Percentiles rank a stretch among this genome's conserved stretches.
These are phyloP conservation scores for Drosophila paulistorum DNA, from an alignment of 1,140 invertebrate species.

Conservation along the genomic window DNA sequence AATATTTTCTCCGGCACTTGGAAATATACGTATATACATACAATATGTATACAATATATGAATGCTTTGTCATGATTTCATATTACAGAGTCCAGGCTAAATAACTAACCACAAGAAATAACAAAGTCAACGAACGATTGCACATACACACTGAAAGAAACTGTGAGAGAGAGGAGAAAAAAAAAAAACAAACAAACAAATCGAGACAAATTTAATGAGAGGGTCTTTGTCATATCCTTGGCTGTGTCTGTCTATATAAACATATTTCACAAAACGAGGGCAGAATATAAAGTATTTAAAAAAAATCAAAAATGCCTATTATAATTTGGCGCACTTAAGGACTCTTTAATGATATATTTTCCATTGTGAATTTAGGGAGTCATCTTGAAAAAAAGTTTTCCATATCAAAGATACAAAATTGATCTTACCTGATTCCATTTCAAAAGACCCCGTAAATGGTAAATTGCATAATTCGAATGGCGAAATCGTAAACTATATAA, in stretches of 20 bases:
- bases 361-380: too few relatives aligned
- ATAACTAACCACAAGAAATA: conserved; percentile 65
- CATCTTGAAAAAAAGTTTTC: too few relatives aligned
- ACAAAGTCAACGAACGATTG: conserved; percentile 54
- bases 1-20: conserved; percentile 63
- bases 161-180: neutral
- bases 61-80: conserved; percentile 70
- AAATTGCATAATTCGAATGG: too few relatives aligned
- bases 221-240: conserved; percentile 12
- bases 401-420: too few relatives aligned
- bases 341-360: too few relatives aligned
- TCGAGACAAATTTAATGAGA: conserved; percentile 69
- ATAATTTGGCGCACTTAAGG: too few relatives aligned
- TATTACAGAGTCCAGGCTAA: conserved; percentile 56
- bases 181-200: conserved; percentile 16
- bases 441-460: too few relatives aligned
- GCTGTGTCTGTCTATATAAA: neutral
- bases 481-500: neutral
- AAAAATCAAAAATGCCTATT: neutral
- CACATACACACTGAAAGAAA: conserved; percentile 12
- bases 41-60: conserved; percentile 52
- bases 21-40: conserved; percentile 24
- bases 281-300: neutral
- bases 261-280: neutral
- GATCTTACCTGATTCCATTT: too few relatives aligned